Percentiles rank a stretch among this genome's conserved stretches.
Conservation (phyloP, 92 coral and sea anemone genomes). For the Metridium senile region DNA sequence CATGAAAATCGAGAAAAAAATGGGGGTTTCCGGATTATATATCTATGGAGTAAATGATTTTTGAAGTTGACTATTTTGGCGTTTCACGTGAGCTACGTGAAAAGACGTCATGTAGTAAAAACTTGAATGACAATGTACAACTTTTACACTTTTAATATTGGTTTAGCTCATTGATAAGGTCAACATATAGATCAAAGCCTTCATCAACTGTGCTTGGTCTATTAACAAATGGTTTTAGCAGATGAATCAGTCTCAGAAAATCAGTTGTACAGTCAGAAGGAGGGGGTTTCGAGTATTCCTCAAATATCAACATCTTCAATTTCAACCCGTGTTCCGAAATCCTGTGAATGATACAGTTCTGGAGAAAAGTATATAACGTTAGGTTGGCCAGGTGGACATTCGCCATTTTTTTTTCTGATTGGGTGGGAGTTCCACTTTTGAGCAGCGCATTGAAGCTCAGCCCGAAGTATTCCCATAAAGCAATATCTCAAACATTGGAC, state of each 20-base stretch:
- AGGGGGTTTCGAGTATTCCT: constrained; percentile 25
- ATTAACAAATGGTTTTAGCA: constrained; percentile 27
- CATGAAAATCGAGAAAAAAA: no score
- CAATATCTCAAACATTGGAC: constrained; percentile 28
- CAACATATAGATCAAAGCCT: constrained; percentile 34
- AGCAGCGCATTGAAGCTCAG: constrained; percentile 24
- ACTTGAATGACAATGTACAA: not conserved
- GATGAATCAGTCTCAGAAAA: constrained; percentile 29
- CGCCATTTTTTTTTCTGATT: constrained; percentile 32
- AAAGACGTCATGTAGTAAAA: not conserved
- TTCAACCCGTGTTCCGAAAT: constrained; percentile 33
- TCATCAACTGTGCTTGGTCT: constrained; percentile 45
- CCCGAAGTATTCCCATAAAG: constrained; percentile 35
- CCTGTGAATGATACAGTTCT: constrained; percentile 33
- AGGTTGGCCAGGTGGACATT: constrained; percentile 38
- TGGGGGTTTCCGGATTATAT: no score
- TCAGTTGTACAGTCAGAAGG: constrained; percentile 35
- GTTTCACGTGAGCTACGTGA: not conserved
- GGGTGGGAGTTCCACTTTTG: constrained; percentile 36
- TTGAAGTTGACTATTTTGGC: not conserved
- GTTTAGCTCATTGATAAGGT: constrained; percentile 16
- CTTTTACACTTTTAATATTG: not conserved
- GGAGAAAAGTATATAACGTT: constrained; percentile 46
- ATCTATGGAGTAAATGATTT: not conserved
- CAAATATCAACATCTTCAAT: constrained; percentile 46